Evolutionary conservation across 2,113 vertebrate species (phyloP).

Genomic region (Sinocyclocheilus anshuiensis): DNA sequence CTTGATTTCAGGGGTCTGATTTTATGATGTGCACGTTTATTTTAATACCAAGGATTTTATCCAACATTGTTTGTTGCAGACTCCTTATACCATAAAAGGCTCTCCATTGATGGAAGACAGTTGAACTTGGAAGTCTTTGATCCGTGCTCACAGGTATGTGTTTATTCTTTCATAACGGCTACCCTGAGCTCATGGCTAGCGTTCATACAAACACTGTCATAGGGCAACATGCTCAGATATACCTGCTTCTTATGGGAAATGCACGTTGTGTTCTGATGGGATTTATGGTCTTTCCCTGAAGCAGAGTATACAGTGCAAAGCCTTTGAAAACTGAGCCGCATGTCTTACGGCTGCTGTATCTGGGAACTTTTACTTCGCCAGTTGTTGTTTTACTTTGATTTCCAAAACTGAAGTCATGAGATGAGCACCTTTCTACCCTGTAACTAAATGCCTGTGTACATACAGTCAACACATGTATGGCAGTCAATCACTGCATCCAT

Average conservation of each 20-base stretch:
- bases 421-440: slow-evolving; percentile 37
- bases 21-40: slow-evolving; percentile 36
- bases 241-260: slow-evolving; percentile 34
- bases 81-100: slow-evolving; percentile 76
- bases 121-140: slow-evolving; percentile 79
- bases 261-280: slow-evolving; percentile 14
- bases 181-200: background rate
- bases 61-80: slow-evolving; percentile 62
- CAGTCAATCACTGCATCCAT: background rate
- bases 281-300: slow-evolving; percentile 42
- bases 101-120: slow-evolving; percentile 77
- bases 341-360: slow-evolving; percentile 36
- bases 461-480: background rate
- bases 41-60: slow-evolving; percentile 28
- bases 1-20: background rate
- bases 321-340: slow-evolving; percentile 60
- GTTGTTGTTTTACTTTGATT: slow-evolving; percentile 60
- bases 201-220: slow-evolving; percentile 21
- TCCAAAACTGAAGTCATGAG: slow-evolving; percentile 38
- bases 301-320: slow-evolving; percentile 8
- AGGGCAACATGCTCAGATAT: slow-evolving; percentile 11
- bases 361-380: slow-evolving; percentile 53
- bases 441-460: background rate
- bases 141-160: slow-evolving; percentile 74
- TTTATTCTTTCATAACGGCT: slow-evolving; percentile 42